Evolutionary conservation across 2,888 invertebrate species (phyloP), one percentile per base, ranked within the genome.

Genomic region (Caenorhabditis wallacei): DNA sequence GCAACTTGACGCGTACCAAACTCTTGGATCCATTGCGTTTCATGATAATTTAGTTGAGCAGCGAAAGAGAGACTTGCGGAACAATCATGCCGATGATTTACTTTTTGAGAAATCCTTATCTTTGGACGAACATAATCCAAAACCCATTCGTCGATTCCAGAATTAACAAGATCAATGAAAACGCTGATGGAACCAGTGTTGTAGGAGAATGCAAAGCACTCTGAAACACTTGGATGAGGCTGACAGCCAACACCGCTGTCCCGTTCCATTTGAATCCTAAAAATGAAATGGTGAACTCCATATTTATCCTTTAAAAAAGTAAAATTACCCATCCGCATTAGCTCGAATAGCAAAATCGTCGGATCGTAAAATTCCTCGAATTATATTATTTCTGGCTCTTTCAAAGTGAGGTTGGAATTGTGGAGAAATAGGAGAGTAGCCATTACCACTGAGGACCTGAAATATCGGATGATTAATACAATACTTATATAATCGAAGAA

Each of bases 41-140:
- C 59, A 24, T 59, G 35, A 51, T 78, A 78, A 24, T 79, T 79
- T 0, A 80, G n/a, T 37, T 80, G 80, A 18, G 68, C 68, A 13
- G 59, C 74, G 10, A 80, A 59, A n/a, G 48, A 30, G 0, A 80
- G 61, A 16, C n/a, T 7, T 1, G 80, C 59, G 2, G 72, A 48
- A 24, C 80, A 80, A 20, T 80, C 80, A 22, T 80, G 26, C 2
- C 80, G 80, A 56, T 68, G 72, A 18, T 61, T 80, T 0, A 80
- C 63, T 68, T 69, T 80, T 26, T 80, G 72, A 26, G 61, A 20
- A 16, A 76, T 43, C 13, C 69, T 59, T 11, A 76, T 79, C 26
- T 54, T 79, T 16, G 79, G 79, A n/a, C 79, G 79, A 11, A 79
- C 79, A 26, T 71, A 13, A 26, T 79, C 79, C 11, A 79, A 46